Percentiles rank a stretch among this genome's conserved stretches.
Conservation (phyloP, 2,888 invertebrate genomes). For the Proisotoma minuta region DNA sequence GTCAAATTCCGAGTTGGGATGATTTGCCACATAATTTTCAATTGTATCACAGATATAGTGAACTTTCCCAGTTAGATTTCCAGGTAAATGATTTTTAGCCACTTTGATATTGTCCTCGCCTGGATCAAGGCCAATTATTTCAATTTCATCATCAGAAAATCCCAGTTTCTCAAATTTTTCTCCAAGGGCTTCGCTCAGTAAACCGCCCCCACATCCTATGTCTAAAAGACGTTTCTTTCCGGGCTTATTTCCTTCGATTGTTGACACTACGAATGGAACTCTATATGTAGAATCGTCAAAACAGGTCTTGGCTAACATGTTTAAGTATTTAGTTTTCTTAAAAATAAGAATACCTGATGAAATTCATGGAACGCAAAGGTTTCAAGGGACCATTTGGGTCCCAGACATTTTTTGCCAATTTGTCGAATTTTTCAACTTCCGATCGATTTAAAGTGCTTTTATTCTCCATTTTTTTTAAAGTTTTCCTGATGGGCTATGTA, state of each 20-base stretch:
- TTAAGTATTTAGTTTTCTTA: too few species aligned
- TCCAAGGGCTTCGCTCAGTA: conserved; percentile 42
- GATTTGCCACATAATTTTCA: conserved; percentile 56
- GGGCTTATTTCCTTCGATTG: conserved; percentile 26
- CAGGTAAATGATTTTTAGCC: conserved; percentile 28
- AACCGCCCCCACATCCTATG: conserved; percentile 45
- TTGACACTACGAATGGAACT: conserved; percentile 38
- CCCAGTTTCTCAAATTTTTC: too few species aligned
- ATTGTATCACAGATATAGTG: conserved; percentile 52
- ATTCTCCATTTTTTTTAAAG: too few species aligned
- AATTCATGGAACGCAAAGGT: conserved; percentile 44
- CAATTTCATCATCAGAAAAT: too few species aligned
- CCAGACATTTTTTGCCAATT: conserved; percentile 40
- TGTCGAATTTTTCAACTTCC: conserved; percentile 41
- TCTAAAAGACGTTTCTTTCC: conserved; percentile 16
- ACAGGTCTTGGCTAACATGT: neutral
- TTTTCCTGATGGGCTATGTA: too few species aligned
- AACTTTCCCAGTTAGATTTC: conserved; percentile 19
- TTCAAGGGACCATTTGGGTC: conserved; percentile 35
- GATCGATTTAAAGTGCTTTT: neutral
- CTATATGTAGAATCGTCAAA: conserved; percentile 18
- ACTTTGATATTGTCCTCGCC: conserved; percentile 34
- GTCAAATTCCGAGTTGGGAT: conserved; percentile 63
- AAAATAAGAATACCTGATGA: conserved; percentile 37
- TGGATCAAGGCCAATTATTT: conserved; percentile 44